Percentiles rank a stretch among this genome's conserved stretches.
These are phyloP conservation scores for Poeciliopsis turrubarensis DNA, from an alignment of 2,113 vertebrate species.

Conservation along the genomic window DNA sequence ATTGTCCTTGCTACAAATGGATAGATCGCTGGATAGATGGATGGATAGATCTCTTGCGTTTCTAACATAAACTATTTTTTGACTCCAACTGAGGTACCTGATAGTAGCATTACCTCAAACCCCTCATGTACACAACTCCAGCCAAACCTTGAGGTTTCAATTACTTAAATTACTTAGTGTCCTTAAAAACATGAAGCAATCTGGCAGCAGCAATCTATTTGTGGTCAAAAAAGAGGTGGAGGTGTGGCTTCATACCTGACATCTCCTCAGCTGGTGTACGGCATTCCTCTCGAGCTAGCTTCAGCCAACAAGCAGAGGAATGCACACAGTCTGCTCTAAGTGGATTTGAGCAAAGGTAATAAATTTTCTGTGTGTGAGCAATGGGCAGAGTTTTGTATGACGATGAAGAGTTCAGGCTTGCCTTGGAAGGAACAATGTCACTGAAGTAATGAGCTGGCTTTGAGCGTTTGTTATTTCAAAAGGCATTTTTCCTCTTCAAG, in stretches of 20 bases:
- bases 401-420: constrained; percentile 90
- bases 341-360: constrained; percentile 84
- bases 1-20: not conserved
- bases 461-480: constrained; percentile 86
- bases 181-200: constrained; percentile 1
- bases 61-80: not conserved
- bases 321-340: constrained; percentile 84
- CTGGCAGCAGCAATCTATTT: constrained; percentile 19
- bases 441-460: constrained; percentile 75
- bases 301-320: constrained; percentile 82
- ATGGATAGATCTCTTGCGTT: not conserved
- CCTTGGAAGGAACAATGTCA: constrained; percentile 83
- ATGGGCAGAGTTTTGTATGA: constrained; percentile 82
- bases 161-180: not conserved
- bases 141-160: not conserved
- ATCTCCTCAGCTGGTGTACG: constrained; percentile 51
- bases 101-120: too few species aligned
- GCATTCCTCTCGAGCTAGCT: constrained; percentile 70
- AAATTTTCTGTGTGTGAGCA: constrained; percentile 87
- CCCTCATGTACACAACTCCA: not conserved
- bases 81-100: not conserved
- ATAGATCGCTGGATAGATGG: not conserved
- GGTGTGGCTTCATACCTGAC: constrained; percentile 38
- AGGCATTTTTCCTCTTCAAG: constrained; percentile 81
- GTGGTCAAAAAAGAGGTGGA: constrained; percentile 1